Conservation (phyloP, 2,113 vertebrate genomes). For the Podiceps cristatus region DNA sequence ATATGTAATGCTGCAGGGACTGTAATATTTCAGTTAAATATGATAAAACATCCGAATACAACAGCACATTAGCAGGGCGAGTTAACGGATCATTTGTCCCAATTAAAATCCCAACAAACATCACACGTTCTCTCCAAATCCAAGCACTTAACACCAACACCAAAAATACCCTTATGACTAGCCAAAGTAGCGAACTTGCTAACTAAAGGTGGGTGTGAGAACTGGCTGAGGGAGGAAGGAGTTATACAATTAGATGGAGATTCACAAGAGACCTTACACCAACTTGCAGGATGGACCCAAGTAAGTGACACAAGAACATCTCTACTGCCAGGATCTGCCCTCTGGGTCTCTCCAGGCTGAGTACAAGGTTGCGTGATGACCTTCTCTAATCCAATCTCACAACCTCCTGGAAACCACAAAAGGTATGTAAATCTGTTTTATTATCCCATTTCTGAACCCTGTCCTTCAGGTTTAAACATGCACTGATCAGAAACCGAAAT, state of each 20-base stretch:
- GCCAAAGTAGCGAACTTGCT: background rate
- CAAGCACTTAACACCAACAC: background rate
- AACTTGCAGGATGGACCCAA: background rate
- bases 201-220: background rate
- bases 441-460: background rate
- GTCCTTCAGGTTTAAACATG: background rate
- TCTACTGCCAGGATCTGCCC: background rate
- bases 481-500: background rate
- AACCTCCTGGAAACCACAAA: background rate
- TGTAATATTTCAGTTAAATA: background rate
- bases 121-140: background rate
- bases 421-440: rapidly evolving
- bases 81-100: background rate
- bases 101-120: background rate
- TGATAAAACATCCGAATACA: background rate
- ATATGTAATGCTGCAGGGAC: background rate
- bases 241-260: background rate
- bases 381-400: background rate
- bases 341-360: background rate
- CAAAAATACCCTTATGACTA: background rate
- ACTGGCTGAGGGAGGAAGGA: background rate
- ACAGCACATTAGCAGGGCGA: background rate
- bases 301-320: background rate
- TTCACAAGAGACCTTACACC: background rate
- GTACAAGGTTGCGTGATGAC: background rate